Conservation (phyloP, 2,888 invertebrate species). For the Ischnura elegans region DNA sequence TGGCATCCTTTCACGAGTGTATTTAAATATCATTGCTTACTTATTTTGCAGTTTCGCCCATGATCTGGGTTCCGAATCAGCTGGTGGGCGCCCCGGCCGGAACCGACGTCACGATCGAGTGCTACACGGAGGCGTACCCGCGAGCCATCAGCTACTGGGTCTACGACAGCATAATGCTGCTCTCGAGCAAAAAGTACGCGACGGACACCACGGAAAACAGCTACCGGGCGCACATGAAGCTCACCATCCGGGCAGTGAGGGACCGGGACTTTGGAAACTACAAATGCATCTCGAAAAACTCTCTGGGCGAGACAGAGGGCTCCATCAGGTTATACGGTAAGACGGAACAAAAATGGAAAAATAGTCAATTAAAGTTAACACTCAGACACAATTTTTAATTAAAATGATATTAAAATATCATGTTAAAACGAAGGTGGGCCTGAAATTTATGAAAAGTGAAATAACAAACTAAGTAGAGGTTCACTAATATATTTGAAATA, state of each 20-base stretch:
- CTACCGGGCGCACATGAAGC: slow-evolving; percentile 93
- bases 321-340: slow-evolving; percentile 94
- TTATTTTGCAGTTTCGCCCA: slow-evolving; percentile 87
- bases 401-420: too few relatives aligned
- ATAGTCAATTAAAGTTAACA: neutral
- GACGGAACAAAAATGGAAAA: neutral
- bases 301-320: slow-evolving; percentile 95
- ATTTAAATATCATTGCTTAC: neutral
- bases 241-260: slow-evolving; percentile 91
- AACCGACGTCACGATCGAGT: slow-evolving; percentile 94
- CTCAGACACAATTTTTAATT: too few relatives aligned
- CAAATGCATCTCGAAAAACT: slow-evolving; percentile 95
- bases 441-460: too few relatives aligned
- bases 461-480: too few relatives aligned
- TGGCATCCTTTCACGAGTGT: neutral
- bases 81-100: slow-evolving; percentile 94
- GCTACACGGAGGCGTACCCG: slow-evolving; percentile 95
- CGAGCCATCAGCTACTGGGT: slow-evolving; percentile 96
- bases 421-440: too few relatives aligned
- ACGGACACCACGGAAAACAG: slow-evolving; percentile 91
- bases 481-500: too few relatives aligned
- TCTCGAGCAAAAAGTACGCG: slow-evolving; percentile 93
- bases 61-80: slow-evolving; percentile 97
- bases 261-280: slow-evolving; percentile 94
- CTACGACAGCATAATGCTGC: slow-evolving; percentile 92